Evolutionary conservation across 2,888 invertebrate genomes (phyloP).

Genomic region (Tenthredo distinguenda): DNA sequence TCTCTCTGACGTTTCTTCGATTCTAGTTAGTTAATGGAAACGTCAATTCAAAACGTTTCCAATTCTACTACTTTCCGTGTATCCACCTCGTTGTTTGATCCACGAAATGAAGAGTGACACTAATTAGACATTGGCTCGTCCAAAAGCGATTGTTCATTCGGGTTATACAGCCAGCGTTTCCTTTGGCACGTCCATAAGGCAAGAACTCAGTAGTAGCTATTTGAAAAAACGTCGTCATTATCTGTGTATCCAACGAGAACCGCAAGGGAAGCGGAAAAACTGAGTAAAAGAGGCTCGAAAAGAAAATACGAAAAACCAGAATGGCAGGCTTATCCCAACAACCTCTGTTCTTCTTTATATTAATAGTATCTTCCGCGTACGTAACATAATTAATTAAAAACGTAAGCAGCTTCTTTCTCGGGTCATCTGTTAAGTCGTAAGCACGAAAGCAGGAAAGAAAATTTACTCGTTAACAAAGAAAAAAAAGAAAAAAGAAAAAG

Average conservation of each 20-base stretch:
- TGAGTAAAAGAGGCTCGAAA: not conserved
- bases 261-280: not conserved
- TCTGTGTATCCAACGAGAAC: not conserved
- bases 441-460: not conserved
- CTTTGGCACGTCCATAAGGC: not conserved
- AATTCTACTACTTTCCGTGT: not conserved
- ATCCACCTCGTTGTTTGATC: not conserved
- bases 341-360: constrained; percentile 12
- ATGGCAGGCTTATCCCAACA: not conserved
- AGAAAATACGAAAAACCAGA: not conserved
- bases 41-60: constrained; percentile 16
- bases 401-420: constrained; percentile 18
- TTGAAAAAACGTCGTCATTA: constrained; percentile 1
- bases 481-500: not conserved
- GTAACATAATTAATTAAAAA: constrained; percentile 35
- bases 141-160: constrained; percentile 32
- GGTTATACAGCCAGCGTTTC: not conserved
- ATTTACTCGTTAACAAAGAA: not conserved
- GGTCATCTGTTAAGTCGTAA: not conserved
- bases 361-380: not conserved
- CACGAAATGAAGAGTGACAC: constrained; percentile 29
- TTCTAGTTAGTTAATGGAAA: constrained; percentile 30
- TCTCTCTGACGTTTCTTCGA: constrained; percentile 17
- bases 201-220: not conserved
- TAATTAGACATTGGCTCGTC: constrained; percentile 11